Evolutionary conservation across 2,888 invertebrate genomes (phyloP), one percentile per base, ranked within the genome.

Genomic region (Miltochrista miniata): DNA sequence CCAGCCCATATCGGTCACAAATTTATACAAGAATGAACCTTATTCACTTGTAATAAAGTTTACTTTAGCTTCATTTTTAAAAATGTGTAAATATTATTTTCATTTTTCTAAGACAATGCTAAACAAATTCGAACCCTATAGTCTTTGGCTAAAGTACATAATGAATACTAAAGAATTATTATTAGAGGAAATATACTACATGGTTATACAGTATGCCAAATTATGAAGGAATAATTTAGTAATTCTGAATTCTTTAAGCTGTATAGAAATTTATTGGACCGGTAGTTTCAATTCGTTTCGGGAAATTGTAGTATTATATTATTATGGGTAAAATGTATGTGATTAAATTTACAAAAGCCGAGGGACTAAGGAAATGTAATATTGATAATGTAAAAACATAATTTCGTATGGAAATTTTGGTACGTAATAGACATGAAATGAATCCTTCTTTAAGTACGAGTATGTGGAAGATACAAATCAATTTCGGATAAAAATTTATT

Each of bases 121-220:
- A 51, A 9, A 11, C 24, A 0, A 72, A 65, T 62, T 51, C 65
- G 9, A 44, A 54, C 72, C 64, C 49, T 74, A 64, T 13, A 0
- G 0, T 0, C 4, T 8, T 7, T 7, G 2, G 0, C 51, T 75
- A 72, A 56, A 48, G 49, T n/a, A 12, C 36, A 53, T 13, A 45
- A 30, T 39, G 10, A 13, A 2, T 24, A 7, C 0, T n/a, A 33
- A 1, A 12, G 9, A 11, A 15, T n/a, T 29, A 24, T 30, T 33
- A 44, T 61, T 55, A 61, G 36, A 61, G 48, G 42, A 54, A 59
- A 49, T 53, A 45, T 51, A 65, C 71, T 74, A 80, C 70, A 80
- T 83, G 74, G 59, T 54, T 57, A 51, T 66, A 59, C 67, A 70
- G 68, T 61, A 72, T 65, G 61, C 59, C 64, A 61, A 73, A 72